Evolutionary conservation across 2,113 vertebrate genomes (phyloP).

Genomic region (human): DNA sequence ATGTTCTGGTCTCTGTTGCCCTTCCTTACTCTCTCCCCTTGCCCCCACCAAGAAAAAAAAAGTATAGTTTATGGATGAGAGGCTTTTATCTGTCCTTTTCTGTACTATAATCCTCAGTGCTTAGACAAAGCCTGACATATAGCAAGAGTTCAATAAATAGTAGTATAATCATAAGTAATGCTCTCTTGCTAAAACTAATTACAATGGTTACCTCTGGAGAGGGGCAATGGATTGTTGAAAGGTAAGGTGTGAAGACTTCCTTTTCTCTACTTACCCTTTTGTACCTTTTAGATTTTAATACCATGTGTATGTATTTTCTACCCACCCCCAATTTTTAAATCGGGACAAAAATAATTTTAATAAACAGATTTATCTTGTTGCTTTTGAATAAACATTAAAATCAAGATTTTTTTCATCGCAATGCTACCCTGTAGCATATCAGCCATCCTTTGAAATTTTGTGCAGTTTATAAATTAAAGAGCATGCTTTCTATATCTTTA

Average conservation of each 20-base stretch:
- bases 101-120: background rate
- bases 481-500: background rate
- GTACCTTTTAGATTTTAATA: background rate
- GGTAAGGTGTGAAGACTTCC: background rate
- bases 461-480: background rate
- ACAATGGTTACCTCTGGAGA: background rate
- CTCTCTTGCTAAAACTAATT: background rate
- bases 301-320: background rate
- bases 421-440: background rate
- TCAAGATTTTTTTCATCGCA: background rate
- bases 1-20: background rate
- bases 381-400: constrained; percentile 32
- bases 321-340: background rate
- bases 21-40: too few relatives aligned
- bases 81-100: background rate
- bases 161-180: background rate
- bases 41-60: background rate
- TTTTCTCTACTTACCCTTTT: background rate
- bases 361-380: background rate
- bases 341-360: background rate
- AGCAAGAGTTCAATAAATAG: background rate
- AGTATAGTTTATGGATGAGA: background rate
- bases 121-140: background rate
- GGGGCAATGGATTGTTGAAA: background rate
- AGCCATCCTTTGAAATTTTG: background rate